Percentiles rank a stretch among this genome's conserved stretches.
Conservation (phyloP, 2,888 invertebrate genomes). For the Ischnura elegans region DNA sequence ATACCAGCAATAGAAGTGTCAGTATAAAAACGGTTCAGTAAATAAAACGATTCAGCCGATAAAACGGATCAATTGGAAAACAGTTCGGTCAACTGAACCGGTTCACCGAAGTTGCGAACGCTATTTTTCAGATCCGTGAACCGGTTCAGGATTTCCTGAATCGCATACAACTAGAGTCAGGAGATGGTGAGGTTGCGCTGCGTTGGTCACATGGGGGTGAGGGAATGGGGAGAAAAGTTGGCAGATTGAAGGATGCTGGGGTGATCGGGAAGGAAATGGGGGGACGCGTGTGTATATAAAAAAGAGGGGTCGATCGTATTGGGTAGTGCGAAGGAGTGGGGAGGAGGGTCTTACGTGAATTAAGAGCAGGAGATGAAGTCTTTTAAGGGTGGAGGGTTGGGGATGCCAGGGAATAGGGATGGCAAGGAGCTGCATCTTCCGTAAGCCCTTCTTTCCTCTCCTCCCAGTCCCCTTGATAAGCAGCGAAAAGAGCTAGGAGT, state of each 20-base stretch:
- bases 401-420: not conserved
- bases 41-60: too few relatives aligned
- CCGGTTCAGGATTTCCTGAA: not conserved
- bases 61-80: too few relatives aligned
- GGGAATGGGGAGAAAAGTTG: not conserved
- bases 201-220: not conserved
- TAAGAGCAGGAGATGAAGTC: slow-evolving; percentile 56
- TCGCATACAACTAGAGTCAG: not conserved
- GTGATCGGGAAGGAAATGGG: slow-evolving; percentile 16
- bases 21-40: too few relatives aligned
- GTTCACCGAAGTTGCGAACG: too few relatives aligned
- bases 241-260: not conserved
- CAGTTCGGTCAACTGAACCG: too few relatives aligned
- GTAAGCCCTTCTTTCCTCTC: not conserved
- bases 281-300: not conserved
- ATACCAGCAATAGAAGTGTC: too few relatives aligned
- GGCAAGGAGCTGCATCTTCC: not conserved
- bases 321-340: slow-evolving; percentile 38
- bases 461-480: not conserved
- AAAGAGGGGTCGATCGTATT: slow-evolving; percentile 26
- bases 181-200: not conserved
- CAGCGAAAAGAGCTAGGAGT: not conserved
- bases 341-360: slow-evolving; percentile 44
- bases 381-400: not conserved
- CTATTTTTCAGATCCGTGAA: not conserved